Conservation (phyloP, 2,888 invertebrate species). For the Uropetala carovei region DNA sequence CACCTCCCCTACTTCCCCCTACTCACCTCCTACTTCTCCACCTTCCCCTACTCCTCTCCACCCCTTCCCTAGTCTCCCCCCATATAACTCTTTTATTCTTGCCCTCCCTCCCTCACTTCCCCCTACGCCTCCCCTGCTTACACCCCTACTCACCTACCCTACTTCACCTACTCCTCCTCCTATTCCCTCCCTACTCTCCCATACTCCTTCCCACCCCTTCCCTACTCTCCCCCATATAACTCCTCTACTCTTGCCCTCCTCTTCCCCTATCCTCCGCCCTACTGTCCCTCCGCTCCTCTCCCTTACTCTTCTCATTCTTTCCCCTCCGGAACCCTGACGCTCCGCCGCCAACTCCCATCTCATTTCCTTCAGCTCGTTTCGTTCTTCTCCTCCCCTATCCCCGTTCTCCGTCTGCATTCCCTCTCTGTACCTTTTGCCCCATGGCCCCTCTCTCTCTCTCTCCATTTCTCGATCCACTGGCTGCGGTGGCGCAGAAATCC, state of each 20-base stretch:
- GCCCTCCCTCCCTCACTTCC: background rate
- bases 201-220: background rate
- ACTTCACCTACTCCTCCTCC: background rate
- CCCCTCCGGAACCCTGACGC: background rate
- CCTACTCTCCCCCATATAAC: background rate
- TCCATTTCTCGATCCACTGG: background rate
- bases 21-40: no score
- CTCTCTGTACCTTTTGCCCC: background rate
- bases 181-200: background rate
- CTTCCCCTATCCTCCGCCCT: background rate
- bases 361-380: background rate
- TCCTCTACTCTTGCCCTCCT: background rate
- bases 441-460: background rate
- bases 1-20: no score
- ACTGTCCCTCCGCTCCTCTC: background rate
- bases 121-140: background rate
- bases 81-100: no score
- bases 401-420: background rate
- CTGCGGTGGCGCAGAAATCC: background rate
- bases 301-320: background rate
- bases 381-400: background rate
- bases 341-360: background rate
- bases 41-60: no score
- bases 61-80: no score
- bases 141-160: background rate